phyloP scores from a whole-genome alignment of 2,797 vertebrate genomes.

The Craterocephalus amniculus region DNA sequence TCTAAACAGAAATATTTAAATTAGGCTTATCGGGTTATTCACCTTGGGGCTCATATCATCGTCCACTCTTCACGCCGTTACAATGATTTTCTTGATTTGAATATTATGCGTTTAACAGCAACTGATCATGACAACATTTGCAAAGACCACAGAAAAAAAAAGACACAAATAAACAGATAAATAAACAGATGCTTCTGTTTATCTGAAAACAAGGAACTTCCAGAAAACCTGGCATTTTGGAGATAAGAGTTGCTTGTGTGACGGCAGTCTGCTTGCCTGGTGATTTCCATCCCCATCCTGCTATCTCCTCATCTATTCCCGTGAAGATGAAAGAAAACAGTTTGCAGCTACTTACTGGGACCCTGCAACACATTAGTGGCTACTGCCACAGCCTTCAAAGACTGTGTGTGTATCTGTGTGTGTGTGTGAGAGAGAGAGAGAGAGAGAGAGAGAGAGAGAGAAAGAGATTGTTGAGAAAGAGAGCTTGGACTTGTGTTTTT shows the following conservation, averaged over 20 bases:
- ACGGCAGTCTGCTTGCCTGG: slow-evolving; percentile 58
- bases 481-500: slow-evolving; percentile 17
- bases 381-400: slow-evolving; percentile 62
- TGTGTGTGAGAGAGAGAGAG: slow-evolving; percentile 24
- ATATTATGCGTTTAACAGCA: slow-evolving; percentile 27
- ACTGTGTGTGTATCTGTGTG: slow-evolving; percentile 10
- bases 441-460: slow-evolving; percentile 13
- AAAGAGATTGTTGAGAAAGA: slow-evolving; percentile 13
- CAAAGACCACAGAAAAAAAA: slow-evolving; percentile 8
- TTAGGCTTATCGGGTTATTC: neutral
- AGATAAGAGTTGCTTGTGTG: slow-evolving; percentile 65
- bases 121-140: slow-evolving; percentile 12
- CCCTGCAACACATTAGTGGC: slow-evolving; percentile 71
- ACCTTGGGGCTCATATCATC: neutral
- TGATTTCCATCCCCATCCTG: slow-evolving; percentile 58
- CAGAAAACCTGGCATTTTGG: slow-evolving; percentile 64
- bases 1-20: neutral
- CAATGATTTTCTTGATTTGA: slow-evolving; percentile 22
- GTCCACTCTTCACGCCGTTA: slow-evolving; percentile 3
- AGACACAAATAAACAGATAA: slow-evolving; percentile 31
- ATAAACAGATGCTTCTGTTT: slow-evolving; percentile 21
- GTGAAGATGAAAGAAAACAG: slow-evolving; percentile 78
- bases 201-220: slow-evolving; percentile 60
- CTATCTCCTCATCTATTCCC: slow-evolving; percentile 70
- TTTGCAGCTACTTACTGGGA: slow-evolving; percentile 74